Evolutionary conservation across 2,113 vertebrate species (phyloP).

Genomic region (Hemibagrus wyckioides): DNA sequence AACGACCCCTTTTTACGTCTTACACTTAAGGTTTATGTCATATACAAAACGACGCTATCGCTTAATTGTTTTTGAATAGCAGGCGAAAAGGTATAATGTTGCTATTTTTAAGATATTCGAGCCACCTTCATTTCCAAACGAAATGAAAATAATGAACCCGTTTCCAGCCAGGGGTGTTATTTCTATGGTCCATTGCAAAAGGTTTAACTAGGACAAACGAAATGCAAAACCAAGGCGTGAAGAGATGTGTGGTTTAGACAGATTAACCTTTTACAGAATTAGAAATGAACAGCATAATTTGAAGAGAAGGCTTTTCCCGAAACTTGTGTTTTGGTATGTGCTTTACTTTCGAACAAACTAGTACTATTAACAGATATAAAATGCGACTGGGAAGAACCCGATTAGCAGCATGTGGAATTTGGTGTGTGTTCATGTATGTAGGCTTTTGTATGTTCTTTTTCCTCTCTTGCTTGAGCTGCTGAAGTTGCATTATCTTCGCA

Average conservation of each 20-base stretch:
- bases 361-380: not conserved
- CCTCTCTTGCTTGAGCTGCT: not conserved
- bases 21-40: not conserved
- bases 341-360: not conserved
- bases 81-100: not conserved
- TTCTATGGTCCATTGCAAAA: not conserved
- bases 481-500: conserved; percentile 46
- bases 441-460: conserved; percentile 1
- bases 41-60: not conserved
- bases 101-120: not conserved
- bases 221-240: not conserved
- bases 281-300: not conserved
- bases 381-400: not conserved
- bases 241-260: not conserved
- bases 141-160: not conserved
- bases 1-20: not conserved
- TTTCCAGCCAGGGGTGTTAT: not conserved
- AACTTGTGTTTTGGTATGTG: not conserved
- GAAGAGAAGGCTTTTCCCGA: not conserved
- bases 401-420: not conserved
- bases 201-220: conserved; percentile 10
- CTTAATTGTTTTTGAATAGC: not conserved
- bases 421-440: conserved; percentile 13
- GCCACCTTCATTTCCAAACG: not conserved
- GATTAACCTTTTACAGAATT: conserved; percentile 10